Base-by-base conservation (phyloP, 37 sponge, comb jelly and placozoan species). In the Eunapius fragilis region DNA sequence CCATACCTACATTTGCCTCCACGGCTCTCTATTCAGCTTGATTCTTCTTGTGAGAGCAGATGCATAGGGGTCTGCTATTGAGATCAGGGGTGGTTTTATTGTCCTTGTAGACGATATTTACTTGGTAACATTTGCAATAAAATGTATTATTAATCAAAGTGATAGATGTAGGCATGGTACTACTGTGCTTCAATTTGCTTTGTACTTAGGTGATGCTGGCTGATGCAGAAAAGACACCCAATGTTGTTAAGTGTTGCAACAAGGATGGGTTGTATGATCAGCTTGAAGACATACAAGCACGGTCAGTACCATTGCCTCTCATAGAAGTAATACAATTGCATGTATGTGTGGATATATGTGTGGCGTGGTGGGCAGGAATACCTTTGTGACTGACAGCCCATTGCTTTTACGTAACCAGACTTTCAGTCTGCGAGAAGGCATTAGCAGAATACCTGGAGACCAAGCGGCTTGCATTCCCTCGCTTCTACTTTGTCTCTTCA, bases 401-500 rank as follows among this genome's bases (percentile, higher is more conserved):
- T 72, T 30, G 13, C 26, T 47, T 23, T 0, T 24, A 1, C 6
- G 0, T 34, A 25, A 5, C 50, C 30, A 85, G 99, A 25, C 81
- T 99, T 69, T 75, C 98, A 26, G 86, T 95, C 23, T 99, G 99
- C 82, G 98, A 99, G 91, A 99, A 99, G 73, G 99, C 99, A 19
- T 87, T 99, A 69, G 97, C 97, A 68, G 98, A 99, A 45, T 99
- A 99, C 86, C 83, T 99, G 88, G 99, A 99, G 78, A 99, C 97
- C 68, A 99, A 99, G 86, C 90, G 99, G 69, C 91, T 99, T 22
- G 96, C 96, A n/a, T 99, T 99, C 85, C 99, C 99, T 31, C 87
- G 99, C n/a, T 99, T 99, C 92, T 99, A 99, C 82, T 99, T 99
- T 83, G 89, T 99, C 68, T 99, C 99, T 4, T 93, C 99, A 45